Evolutionary conservation across 2,113 vertebrate species (phyloP), one percentile per base, ranked within the genome.

Genomic region (Oryzias curvinotus): DNA sequence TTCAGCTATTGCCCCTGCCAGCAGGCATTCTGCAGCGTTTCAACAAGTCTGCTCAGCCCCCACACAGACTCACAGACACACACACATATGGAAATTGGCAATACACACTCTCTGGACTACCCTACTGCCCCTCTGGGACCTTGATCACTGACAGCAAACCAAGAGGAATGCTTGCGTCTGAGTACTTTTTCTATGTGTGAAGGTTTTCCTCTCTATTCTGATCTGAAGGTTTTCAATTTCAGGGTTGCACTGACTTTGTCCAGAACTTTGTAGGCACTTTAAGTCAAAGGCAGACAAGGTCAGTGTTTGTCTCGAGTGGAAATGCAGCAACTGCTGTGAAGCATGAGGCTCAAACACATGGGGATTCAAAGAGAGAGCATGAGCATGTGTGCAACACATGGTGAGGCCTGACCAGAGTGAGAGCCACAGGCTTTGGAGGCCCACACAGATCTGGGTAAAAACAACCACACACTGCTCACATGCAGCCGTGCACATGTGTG

Each of bases 361-460:
- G 47, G 73, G 68, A 85, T 86, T 89, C 87, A 88, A 78, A 52
- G 71, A 44, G 70, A 58, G 63, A 66, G 71, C 69, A 56, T 75
- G 59, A 87, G 89, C 91, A 92, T 91, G 84, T 92, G 90, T 15
- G 62, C 74, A 87, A 74, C 91, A 92, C 83, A 90, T 92, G 91
- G 68, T 28, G 51, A 26, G 60, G 79, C 70, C 47, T 48, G 68
- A 66, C 74, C 79, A 60, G 65, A 75, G 59, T 30, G 23, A 71
- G 65, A 81, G 79, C 76, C 71, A 83, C 21, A n/a, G 74, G 68
- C 74, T 74, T 60, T 52, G 82, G 76, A 72, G 73, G 82, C 77
- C 74, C 82, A 70, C 13, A 71, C 63, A 84, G 80, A 75, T 60
- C 79, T 77, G 78, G 81, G 75, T 84, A 68, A 77, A 80, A 81